Percentiles rank a stretch among this genome's conserved stretches.
These are phyloP conservation scores for Musca vetustissima DNA, from an alignment of 1,140 invertebrate genomes.

Conservation along the genomic window DNA sequence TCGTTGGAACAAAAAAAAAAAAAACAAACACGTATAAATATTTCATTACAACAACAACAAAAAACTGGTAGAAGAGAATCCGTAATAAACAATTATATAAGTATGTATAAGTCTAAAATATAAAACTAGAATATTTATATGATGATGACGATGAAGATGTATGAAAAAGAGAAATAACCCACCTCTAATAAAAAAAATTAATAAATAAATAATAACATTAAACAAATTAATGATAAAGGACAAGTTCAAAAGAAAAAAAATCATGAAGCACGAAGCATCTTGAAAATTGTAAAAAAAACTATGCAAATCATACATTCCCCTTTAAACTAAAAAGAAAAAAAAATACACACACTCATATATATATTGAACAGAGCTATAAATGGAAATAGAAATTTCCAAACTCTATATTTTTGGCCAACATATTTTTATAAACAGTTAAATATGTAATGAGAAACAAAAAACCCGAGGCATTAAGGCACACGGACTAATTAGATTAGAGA, in stretches of 20 bases:
- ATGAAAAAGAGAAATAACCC: slow-evolving; percentile 17
- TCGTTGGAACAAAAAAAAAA: background rate
- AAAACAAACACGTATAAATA: background rate
- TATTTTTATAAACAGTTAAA: slow-evolving; percentile 2
- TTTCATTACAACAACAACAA: no score
- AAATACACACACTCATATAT: background rate
- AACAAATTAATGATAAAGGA: background rate
- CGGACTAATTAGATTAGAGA: background rate
- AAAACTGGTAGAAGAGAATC: background rate
- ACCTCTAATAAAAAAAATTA: slow-evolving; percentile 15
- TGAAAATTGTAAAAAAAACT: background rate
- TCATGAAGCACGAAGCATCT: no score
- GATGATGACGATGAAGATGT: no score
- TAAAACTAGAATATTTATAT: no score
- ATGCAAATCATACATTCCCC: background rate
- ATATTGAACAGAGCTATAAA: no score
- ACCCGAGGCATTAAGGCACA: background rate
- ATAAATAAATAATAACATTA: background rate
- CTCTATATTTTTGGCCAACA: slow-evolving; percentile 11
- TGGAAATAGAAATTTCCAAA: no score
- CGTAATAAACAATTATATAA: no score
- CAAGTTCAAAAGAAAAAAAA: background rate
- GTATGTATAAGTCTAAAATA: no score
- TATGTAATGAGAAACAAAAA: background rate
- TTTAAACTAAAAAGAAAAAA: background rate